A percentile compares a stretch with the other conserved stretches of the same genome.
Conservation (phyloP, 53 echinoderm and acorn worm genomes). For the Pentamera pediparva region DNA sequence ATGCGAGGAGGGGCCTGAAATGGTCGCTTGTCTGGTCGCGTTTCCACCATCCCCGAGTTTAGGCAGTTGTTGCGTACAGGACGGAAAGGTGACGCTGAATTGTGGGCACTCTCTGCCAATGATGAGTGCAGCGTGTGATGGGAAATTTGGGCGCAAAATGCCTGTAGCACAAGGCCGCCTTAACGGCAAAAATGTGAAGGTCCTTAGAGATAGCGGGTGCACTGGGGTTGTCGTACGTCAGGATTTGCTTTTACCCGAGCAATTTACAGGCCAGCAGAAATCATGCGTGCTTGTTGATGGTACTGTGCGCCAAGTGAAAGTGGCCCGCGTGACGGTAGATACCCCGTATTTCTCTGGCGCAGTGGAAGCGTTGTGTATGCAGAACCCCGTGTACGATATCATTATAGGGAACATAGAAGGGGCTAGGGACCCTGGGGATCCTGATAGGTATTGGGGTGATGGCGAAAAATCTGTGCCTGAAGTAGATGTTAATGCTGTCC, state of each 20-base stretch:
- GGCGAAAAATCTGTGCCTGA: too few species aligned
- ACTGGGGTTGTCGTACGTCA: constrained; percentile 18
- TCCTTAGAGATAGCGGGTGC: constrained; percentile 12
- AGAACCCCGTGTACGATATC: constrained; percentile 16
- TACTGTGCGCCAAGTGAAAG: constrained; percentile 9
- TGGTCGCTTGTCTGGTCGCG: not conserved
- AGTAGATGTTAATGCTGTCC: not conserved
- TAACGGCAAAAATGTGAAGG: not conserved
- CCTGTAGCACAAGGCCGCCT: not conserved
- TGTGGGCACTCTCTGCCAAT: constrained; percentile 1
- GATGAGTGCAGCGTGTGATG: constrained; percentile 4
- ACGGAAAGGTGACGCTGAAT: not conserved
- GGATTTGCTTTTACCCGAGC: not conserved
- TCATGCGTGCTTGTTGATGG: constrained; percentile 30
- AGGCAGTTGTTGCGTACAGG: not conserved
- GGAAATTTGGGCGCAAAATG: not conserved
- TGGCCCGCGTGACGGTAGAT: too few species aligned
- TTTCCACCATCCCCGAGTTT: not conserved
- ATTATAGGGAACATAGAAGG: not conserved
- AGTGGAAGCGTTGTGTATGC: constrained; percentile 45
- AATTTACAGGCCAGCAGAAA: constrained; percentile 2
- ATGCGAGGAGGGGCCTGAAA: too few species aligned
- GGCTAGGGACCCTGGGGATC: not conserved
- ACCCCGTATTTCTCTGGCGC: constrained; percentile 40
- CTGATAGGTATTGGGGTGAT: too few species aligned